Conservation (phyloP, 2,113 vertebrate genomes). For the Cariama cristata region DNA sequence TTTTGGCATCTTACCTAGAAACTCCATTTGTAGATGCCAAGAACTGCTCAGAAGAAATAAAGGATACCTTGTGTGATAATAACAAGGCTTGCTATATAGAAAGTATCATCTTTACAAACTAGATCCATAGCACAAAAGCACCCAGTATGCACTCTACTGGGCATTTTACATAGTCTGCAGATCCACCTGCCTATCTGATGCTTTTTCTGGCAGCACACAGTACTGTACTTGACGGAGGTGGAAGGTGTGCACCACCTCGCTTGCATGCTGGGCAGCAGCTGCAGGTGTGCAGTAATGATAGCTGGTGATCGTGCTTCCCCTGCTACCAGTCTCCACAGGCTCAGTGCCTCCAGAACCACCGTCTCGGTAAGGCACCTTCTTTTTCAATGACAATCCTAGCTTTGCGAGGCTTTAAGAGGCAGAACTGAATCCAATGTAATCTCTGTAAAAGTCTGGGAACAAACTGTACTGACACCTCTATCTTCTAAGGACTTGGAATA, state of each 20-base stretch:
- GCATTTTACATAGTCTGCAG: neutral
- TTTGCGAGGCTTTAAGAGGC: neutral
- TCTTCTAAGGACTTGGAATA: neutral
- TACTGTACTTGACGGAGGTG: fast-evolving
- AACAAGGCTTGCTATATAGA: neutral
- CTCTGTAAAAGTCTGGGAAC: neutral
- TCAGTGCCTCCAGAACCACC: neutral
- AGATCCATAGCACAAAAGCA: neutral
- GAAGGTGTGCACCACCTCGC: fast-evolving
- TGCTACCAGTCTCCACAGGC: fast-evolving
- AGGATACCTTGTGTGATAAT: neutral
- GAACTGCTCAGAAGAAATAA: neutral
- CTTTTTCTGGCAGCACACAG: fast-evolving
- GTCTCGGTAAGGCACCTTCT: neutral
- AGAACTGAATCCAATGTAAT: neutral
- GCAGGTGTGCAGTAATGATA: fast-evolving
- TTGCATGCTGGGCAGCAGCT: neutral
- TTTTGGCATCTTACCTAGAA: neutral
- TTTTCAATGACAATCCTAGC: neutral
- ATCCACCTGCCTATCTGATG: neutral
- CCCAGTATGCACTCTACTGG: fast-evolving
- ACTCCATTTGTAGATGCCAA: neutral
- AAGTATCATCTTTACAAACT: neutral
- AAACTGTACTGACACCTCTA: neutral
- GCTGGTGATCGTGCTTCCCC: neutral